phyloP scores from a whole-genome alignment of 2,888 invertebrate genomes.

The Ophion costatus region DNA sequence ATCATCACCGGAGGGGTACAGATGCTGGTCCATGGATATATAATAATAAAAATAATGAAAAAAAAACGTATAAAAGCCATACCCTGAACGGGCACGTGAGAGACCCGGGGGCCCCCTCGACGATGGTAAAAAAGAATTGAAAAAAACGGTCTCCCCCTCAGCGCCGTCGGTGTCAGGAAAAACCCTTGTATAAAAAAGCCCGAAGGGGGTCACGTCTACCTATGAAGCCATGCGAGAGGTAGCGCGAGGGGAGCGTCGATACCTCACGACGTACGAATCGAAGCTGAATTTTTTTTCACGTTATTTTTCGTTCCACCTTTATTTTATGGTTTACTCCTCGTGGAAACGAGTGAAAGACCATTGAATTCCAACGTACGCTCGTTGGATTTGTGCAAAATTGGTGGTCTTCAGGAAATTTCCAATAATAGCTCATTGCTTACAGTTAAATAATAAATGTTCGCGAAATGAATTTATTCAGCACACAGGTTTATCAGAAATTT shows the following conservation, averaged over 20 bases:
- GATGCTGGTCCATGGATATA: constrained; percentile 81
- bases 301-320: neutral
- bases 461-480: too few relatives aligned
- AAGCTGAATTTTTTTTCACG: constrained; percentile 19
- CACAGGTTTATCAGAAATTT: too few relatives aligned
- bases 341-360: too few relatives aligned
- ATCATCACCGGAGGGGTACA: constrained; percentile 77
- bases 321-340: neutral
- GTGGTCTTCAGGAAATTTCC: too few relatives aligned
- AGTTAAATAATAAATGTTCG: too few relatives aligned
- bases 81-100: constrained; percentile 73
- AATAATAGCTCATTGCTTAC: too few relatives aligned
- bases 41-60: constrained; percentile 46
- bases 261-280: constrained; percentile 40
- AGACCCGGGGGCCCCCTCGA: constrained; percentile 78
- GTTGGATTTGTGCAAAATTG: too few relatives aligned
- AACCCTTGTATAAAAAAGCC: constrained; percentile 81
- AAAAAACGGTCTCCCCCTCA: constrained; percentile 73
- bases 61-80: constrained; percentile 67
- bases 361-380: too few relatives aligned
- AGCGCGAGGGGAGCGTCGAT: constrained; percentile 72
- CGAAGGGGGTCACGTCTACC: constrained; percentile 81
- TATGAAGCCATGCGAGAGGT: constrained; percentile 66
- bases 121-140: constrained; percentile 71
- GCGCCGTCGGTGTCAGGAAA: constrained; percentile 72